Evolutionary conservation across 2,797 vertebrate genomes (phyloP).

Genomic region (Hozukius guyotensis): DNA sequence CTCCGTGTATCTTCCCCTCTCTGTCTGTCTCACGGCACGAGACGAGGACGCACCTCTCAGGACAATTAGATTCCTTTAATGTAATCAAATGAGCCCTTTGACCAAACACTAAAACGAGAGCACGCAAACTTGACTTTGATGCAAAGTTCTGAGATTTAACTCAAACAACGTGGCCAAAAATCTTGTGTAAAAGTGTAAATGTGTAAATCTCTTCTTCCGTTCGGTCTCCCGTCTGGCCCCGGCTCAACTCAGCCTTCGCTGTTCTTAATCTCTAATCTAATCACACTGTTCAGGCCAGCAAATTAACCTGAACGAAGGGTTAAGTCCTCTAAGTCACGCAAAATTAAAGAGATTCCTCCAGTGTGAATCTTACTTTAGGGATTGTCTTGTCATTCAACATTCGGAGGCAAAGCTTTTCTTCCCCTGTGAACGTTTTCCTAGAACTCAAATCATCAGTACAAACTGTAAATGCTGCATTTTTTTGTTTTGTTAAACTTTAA

Average conservation of each 20-base stretch:
- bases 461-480: not conserved
- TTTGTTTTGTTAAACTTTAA: not conserved
- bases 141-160: not conserved
- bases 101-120: not conserved
- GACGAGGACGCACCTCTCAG: not conserved
- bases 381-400: not conserved
- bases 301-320: conserved; percentile 24
- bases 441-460: not conserved
- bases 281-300: conserved; percentile 31
- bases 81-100: conserved; percentile 38
- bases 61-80: conserved; percentile 42
- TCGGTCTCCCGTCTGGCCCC: not conserved
- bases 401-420: not conserved
- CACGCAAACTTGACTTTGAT: not conserved
- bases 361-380: not conserved
- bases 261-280: conserved; percentile 41
- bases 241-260: conserved; percentile 1
- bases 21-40: not conserved
- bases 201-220: not conserved
- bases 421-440: not conserved
- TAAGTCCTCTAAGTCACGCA: conserved; percentile 30
- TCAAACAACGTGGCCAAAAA: not conserved
- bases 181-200: not conserved
- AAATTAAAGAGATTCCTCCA: conserved; percentile 24
- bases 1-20: not conserved